Base-by-base conservation (phyloP, 2,888 invertebrate genomes). In the Eumerus sabulonum region DNA sequence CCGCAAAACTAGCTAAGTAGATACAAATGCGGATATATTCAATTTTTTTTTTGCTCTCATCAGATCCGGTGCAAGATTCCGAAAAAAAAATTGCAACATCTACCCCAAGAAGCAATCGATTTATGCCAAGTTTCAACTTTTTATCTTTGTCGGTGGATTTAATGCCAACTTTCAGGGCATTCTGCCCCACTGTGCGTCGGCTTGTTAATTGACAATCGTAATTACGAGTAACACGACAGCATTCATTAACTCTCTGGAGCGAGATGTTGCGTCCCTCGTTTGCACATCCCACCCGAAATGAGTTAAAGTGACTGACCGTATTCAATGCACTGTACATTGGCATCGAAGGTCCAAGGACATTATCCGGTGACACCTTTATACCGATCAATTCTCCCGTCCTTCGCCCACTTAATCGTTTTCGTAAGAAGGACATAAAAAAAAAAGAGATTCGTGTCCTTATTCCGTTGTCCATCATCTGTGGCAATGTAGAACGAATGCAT, bases 391-490 rank as follows among this genome's bases (percentile, higher is more conserved):
- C 7, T 7, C 27, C 7, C 7, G 27, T 27, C 7, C 66, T 57
- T 60, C 77, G 47, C 47, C 67, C 77, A 72, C 67, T 77, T 72
- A 67, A 77, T 67, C 66, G 67, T 62, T 68, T 56, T 74, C n/a
- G n/a, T 13, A 45, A 63, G 48, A 51, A 53, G 47, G 38, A 54
- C 2, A 48, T 13, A 40, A 35, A 17, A 54, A 62, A 76, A 64
- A 59, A 60, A 62, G n/a, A 47, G 2, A 40, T n/a, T 11, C 12
- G 11, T 36, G 50, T 60, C 56, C 57, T 77, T 77, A 57, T 67
- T 53, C 68, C 57, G 47, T 50, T 72, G 77, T 77, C 77, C 77
- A 72, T 77, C 77, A 72, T 67, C 27, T 27, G 62, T 36, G 62
- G 51, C 72, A 40, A 66, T 67, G 66, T 67, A 57, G 56, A 72